phyloP scores from a whole-genome alignment of 1,140 invertebrate genomes.

The Vanessa atalanta region DNA sequence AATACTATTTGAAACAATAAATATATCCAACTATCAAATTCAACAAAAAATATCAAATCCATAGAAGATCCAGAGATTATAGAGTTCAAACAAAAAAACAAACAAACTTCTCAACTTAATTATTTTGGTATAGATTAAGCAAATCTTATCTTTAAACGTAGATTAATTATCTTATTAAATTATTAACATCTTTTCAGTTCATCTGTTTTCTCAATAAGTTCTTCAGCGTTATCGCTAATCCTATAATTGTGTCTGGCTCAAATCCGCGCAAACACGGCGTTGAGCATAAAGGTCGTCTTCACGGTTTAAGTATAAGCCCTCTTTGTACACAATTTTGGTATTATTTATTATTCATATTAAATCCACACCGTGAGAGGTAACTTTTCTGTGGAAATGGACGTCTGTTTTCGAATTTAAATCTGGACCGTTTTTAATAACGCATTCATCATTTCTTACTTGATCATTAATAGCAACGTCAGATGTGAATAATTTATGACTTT shows the following conservation, averaged over 20 bases:
- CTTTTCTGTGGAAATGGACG: slow-evolving; percentile 1
- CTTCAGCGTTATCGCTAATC: background rate
- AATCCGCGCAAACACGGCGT: slow-evolving; percentile 4
- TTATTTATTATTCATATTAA: slow-evolving; percentile 26
- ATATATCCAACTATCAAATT: no score
- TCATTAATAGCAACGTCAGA: slow-evolving; percentile 13
- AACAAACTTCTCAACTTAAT: no score
- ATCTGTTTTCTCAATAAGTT: background rate
- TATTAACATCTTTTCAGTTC: background rate
- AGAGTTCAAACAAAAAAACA: no score
- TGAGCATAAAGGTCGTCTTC: slow-evolving; percentile 1
- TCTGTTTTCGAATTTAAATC: slow-evolving; percentile 3
- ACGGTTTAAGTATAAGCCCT: slow-evolving; percentile 4
- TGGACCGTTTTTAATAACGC: slow-evolving; percentile 5
- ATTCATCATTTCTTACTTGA: slow-evolving; percentile 14
- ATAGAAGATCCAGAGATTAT: no score
- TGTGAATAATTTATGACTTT: slow-evolving; percentile 8
- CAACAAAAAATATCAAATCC: no score
- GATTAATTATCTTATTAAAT: no score
- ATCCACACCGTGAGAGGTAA: slow-evolving; percentile 6
- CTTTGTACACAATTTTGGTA: slow-evolving; percentile 2
- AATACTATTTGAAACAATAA: no score
- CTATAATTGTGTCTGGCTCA: slow-evolving; percentile 15
- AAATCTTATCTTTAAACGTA: no score
- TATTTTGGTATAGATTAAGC: no score